phyloP scores from a whole-genome alignment of 2,113 vertebrate species.

The Nesospiza acunhae region DNA sequence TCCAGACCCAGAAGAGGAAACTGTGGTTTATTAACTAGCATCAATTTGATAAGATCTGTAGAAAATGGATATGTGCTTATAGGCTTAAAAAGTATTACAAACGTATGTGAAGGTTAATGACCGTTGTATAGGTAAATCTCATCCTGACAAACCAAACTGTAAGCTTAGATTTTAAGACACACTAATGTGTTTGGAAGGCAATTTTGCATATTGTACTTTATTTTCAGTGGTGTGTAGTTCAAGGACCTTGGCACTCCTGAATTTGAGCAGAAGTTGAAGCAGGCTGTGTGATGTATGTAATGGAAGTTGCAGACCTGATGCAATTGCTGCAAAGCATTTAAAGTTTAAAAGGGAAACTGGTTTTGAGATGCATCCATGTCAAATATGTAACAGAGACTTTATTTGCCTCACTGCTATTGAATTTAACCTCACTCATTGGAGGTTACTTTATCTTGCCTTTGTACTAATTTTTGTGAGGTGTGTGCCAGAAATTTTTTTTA shows the following conservation, averaged over 20 bases:
- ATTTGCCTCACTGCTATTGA: constrained; percentile 1
- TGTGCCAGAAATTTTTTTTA: background rate
- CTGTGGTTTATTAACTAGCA: background rate
- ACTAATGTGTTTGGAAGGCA: background rate
- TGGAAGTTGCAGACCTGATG: background rate
- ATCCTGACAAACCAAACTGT: background rate
- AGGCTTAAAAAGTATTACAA: background rate
- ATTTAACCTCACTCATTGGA: background rate
- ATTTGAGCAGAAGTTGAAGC: background rate
- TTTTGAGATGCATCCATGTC: constrained; percentile 7
- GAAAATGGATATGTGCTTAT: background rate
- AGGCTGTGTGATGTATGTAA: background rate
- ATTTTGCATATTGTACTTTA: background rate
- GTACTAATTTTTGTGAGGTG: background rate
- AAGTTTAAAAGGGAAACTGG: background rate
- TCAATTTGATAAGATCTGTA: background rate
- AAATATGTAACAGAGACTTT: background rate
- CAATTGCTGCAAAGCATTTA: background rate
- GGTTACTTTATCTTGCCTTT: constrained; percentile 21
- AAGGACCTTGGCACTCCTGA: background rate
- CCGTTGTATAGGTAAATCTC: background rate
- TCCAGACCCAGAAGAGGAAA: background rate
- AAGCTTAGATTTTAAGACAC: background rate
- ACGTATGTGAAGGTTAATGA: background rate
- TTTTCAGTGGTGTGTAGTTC: background rate